A percentile compares a stretch with the other conserved stretches of the same genome.
phyloP scores from a whole-genome alignment of 2,113 vertebrate genomes.

The Ptilorrhoa leucosticta region DNA sequence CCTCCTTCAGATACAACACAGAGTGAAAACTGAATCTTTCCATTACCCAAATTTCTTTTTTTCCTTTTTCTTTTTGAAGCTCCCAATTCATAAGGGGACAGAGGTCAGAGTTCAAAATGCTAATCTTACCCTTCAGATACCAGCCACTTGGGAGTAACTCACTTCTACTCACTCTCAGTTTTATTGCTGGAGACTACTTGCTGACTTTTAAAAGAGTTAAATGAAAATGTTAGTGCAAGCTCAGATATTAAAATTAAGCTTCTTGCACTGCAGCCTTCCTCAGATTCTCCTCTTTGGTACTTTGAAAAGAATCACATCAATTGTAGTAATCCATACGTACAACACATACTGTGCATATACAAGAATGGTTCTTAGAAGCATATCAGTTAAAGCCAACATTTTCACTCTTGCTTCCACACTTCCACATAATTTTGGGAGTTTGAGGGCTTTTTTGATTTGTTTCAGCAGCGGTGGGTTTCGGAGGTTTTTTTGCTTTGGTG shows the following conservation, averaged over 20 bases:
- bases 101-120: slow-evolving; percentile 39
- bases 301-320: not conserved
- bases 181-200: slow-evolving; percentile 1
- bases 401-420: not conserved
- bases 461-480: not conserved
- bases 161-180: not conserved
- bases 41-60: not conserved
- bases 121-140: slow-evolving; percentile 17
- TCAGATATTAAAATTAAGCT: not conserved
- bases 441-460: not conserved
- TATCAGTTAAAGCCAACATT: not conserved
- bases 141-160: slow-evolving; percentile 6
- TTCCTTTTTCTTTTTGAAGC: not conserved
- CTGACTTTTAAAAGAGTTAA: not conserved
- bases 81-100: not conserved
- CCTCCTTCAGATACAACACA: not conserved
- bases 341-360: not conserved
- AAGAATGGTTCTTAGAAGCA: not conserved
- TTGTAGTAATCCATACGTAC: not conserved
- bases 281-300: not conserved
- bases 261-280: not conserved
- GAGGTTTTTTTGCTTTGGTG: not conserved
- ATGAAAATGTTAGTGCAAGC: not conserved
- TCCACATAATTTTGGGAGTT: not conserved
- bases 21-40: not conserved